Percentiles rank a stretch among this genome's conserved stretches.
These are phyloP conservation scores for Ectemnius cavifrons DNA, from an alignment of 2,888 invertebrate species.

Conservation along the genomic window DNA sequence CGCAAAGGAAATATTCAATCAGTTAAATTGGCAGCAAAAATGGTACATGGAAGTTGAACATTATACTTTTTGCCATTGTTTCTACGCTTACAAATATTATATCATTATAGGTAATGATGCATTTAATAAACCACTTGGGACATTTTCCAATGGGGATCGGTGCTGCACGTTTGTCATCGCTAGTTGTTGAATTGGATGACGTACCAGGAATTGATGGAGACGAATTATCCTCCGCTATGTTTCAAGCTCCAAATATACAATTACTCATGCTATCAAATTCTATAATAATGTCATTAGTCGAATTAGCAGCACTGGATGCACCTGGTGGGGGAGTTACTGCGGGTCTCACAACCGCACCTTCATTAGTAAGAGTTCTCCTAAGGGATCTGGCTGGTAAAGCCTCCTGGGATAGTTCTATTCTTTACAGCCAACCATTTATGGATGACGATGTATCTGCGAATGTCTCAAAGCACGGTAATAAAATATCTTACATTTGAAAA, in stretches of 20 bases:
- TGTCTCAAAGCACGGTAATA: conserved; percentile 63
- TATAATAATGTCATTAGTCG: conserved; percentile 92
- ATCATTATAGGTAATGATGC: conserved; percentile 84
- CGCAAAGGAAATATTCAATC: conserved; percentile 74
- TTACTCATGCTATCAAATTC: conserved; percentile 90
- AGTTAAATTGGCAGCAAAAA: conserved; percentile 82
- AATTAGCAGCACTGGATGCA: conserved; percentile 90
- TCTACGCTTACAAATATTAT: conserved; percentile 26
- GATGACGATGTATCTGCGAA: conserved; percentile 64
- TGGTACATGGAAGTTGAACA: conserved; percentile 72
- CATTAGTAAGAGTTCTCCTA: conserved; percentile 87
- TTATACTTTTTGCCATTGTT: background rate
- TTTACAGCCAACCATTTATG: conserved; percentile 86
- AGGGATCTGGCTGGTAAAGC: conserved; percentile 96
- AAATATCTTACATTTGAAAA: conserved; percentile 4
- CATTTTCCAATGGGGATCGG: conserved; percentile 96
- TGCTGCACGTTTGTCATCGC: conserved; percentile 91
- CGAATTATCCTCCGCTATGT: conserved; percentile 88
- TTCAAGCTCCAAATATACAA: conserved; percentile 90
- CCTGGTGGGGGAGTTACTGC: conserved; percentile 87
- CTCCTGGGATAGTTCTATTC: conserved; percentile 96
- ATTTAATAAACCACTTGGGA: conserved; percentile 94
- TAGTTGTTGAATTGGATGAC: conserved; percentile 96
- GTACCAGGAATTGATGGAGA: conserved; percentile 85
- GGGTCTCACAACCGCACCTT: conserved; percentile 74